These are phyloP conservation scores for Ypsolopha scabrella DNA, from an alignment of 2,888 invertebrate genomes.

Conservation along the genomic window DNA sequence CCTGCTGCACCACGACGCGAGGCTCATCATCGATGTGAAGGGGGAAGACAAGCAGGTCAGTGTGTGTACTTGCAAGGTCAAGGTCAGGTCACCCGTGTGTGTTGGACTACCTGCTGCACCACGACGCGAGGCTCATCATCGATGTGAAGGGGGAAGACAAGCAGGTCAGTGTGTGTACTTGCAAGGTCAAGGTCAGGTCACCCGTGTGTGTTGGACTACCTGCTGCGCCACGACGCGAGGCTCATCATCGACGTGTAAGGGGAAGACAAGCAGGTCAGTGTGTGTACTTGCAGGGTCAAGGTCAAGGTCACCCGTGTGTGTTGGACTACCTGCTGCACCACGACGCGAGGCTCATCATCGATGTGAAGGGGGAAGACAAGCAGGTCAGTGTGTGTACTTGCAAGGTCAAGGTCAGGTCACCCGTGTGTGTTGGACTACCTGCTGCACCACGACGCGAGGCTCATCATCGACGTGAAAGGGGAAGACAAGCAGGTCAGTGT, in stretches of 20 bases:
- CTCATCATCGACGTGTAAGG: conserved; percentile 87
- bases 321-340: conserved; percentile 74
- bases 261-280: conserved; percentile 64
- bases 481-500: conserved; percentile 64
- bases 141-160: too few species aligned
- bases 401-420: background rate
- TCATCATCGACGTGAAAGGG: conserved; percentile 86
- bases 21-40: too few species aligned
- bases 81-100: too few species aligned
- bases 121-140: too few species aligned
- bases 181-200: too few species aligned
- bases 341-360: conserved; percentile 81
- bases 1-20: too few species aligned
- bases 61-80: too few species aligned
- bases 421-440: conserved; percentile 66
- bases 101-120: too few species aligned
- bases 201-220: conserved; percentile 70
- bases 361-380: conserved; percentile 77
- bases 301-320: too few species aligned
- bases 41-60: too few species aligned
- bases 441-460: conserved; percentile 73
- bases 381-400: conserved; percentile 45
- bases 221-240: conserved; percentile 74
- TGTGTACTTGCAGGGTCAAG: background rate
- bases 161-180: too few species aligned